Percentiles rank a stretch among this genome's conserved stretches.
Evolutionary conservation across 2,888 invertebrate genomes (phyloP).

Genomic region (Allolobophora icterica): DNA sequence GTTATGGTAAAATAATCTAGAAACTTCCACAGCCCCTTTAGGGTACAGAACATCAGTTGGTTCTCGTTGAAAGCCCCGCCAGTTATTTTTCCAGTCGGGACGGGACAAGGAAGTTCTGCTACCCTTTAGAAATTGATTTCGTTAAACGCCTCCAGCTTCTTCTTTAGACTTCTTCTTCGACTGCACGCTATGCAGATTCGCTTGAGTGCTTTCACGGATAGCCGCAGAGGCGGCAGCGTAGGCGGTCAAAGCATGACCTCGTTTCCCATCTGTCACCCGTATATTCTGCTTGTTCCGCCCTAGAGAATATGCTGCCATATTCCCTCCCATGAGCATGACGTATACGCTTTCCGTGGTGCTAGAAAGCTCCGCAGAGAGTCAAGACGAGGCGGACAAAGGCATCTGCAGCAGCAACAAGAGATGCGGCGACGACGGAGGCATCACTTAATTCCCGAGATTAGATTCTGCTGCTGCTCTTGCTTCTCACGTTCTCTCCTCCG

Average conservation of each 20-base stretch:
- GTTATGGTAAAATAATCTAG: too few species aligned
- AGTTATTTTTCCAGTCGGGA: too few species aligned
- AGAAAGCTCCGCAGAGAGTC: neutral
- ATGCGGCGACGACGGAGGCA: neutral
- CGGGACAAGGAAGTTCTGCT: neutral
- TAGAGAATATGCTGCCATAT: neutral
- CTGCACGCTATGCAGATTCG: neutral
- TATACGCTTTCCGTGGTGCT: too few species aligned
- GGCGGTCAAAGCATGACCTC: neutral
- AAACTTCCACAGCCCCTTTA: too few species aligned
- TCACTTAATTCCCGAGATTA: neutral
- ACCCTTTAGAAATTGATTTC: neutral
- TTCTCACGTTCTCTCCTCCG: conserved; percentile 2
- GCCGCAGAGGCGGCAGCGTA: neutral
- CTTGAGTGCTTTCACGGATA: neutral
- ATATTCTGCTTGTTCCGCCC: neutral
- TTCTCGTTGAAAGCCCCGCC: neutral
- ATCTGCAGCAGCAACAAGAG: neutral
- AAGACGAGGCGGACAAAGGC: neutral
- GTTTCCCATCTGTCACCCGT: neutral
- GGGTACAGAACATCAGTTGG: too few species aligned
- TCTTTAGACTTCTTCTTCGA: neutral
- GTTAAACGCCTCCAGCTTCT: neutral
- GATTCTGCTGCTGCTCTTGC: neutral
- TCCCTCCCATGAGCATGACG: neutral